Evolutionary conservation across 2,113 vertebrate species (phyloP).

Genomic region (Andinoacara biseriatus): DNA sequence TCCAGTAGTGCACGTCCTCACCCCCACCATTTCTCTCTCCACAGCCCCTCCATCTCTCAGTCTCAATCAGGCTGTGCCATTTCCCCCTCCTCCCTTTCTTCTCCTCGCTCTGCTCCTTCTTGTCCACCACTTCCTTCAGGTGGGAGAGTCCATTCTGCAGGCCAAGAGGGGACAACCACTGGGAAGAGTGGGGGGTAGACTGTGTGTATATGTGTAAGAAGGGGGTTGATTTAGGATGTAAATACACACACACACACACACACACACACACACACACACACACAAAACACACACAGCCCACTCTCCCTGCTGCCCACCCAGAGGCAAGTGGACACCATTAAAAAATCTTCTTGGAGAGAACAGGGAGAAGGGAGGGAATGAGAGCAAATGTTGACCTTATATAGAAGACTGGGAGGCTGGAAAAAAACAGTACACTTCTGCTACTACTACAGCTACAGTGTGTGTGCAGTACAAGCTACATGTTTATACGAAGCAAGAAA

Average conservation of each 20-base stretch:
- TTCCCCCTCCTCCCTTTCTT: background rate
- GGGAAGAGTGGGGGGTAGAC: background rate
- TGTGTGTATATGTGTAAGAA: background rate
- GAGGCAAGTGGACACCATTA: slow-evolving; percentile 68
- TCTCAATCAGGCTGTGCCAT: slow-evolving; percentile 67
- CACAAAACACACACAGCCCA: background rate
- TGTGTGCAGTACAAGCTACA: background rate
- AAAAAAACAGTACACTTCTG: background rate
- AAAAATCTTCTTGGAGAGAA: slow-evolving; percentile 23
- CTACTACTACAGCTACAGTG: background rate
- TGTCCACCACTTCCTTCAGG: slow-evolving; percentile 32
- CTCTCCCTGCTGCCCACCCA: slow-evolving; percentile 30
- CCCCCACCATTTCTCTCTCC: background rate
- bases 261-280: slow-evolving; percentile 44
- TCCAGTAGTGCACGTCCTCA: slow-evolving; percentile 13
- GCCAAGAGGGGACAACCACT: background rate
- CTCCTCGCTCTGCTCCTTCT: background rate
- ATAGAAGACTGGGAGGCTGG: background rate
- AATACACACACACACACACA: slow-evolving; percentile 41
- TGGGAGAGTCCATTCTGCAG: slow-evolving; percentile 59
- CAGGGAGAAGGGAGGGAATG: background rate
- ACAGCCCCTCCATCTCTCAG: slow-evolving; percentile 50
- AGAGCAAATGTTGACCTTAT: background rate
- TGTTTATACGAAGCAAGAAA: background rate
- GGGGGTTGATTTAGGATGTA: no score